Evolutionary conservation across 2,888 invertebrate genomes (phyloP).

Genomic region (Ormia ochracea): DNA sequence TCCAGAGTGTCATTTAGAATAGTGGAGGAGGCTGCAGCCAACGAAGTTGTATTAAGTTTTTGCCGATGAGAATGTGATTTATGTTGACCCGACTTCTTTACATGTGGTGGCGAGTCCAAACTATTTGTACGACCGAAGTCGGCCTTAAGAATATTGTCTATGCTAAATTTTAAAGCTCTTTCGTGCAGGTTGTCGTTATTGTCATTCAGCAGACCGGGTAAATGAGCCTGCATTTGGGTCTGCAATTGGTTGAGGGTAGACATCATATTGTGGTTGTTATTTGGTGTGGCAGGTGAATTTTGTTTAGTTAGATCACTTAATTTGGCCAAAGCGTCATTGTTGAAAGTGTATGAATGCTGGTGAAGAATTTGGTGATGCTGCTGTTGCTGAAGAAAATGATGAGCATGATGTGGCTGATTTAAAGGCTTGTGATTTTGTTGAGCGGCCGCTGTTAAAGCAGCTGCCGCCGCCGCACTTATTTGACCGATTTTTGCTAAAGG

Average conservation of each 20-base stretch:
- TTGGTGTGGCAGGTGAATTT: conserved; percentile 23
- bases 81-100: conserved; percentile 13
- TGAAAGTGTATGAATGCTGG: not conserved
- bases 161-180: conserved; percentile 86
- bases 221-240: conserved; percentile 71
- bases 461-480: conserved; percentile 71
- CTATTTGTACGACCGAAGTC: conserved; percentile 83
- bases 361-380: conserved; percentile 1
- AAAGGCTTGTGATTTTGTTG: conserved; percentile 55
- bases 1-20: conserved; percentile 56
- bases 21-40: conserved; percentile 60
- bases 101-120: conserved; percentile 41
- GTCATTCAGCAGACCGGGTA: conserved; percentile 65
- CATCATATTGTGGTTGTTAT: conserved; percentile 49
- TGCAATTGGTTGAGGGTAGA: conserved; percentile 68
- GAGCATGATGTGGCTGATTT: conserved; percentile 51
- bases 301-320: conserved; percentile 72
- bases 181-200: conserved; percentile 78
- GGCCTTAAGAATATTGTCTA: conserved; percentile 90
- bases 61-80: conserved; percentile 57
- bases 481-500: conserved; percentile 82
- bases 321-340: conserved; percentile 70
- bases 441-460: conserved; percentile 65
- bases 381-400: conserved; percentile 31
- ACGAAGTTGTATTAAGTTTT: conserved; percentile 22